These are phyloP conservation scores for Hyles euphorbiae DNA, from an alignment of 1,140 invertebrate species.

Conservation along the genomic window DNA sequence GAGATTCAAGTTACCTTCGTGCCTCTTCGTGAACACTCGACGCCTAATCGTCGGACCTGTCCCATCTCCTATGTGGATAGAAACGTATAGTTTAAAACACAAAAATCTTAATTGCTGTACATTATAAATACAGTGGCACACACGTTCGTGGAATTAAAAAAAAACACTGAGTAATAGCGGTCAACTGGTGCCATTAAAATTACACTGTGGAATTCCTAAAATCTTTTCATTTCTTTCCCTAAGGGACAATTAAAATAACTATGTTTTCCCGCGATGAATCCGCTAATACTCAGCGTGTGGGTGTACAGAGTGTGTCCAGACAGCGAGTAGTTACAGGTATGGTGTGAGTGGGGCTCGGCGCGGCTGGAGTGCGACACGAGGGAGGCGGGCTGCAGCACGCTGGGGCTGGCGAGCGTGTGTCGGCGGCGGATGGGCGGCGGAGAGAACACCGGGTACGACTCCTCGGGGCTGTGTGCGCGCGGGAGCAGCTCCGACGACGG, in stretches of 20 bases:
- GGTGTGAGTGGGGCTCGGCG: constrained; percentile 82
- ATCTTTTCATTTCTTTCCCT: constrained; percentile 10
- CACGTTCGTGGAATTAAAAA: background rate
- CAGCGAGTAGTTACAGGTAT: constrained; percentile 82
- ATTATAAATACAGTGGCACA: constrained; percentile 54
- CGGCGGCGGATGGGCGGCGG: constrained; percentile 80
- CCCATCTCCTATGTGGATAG: constrained; percentile 49
- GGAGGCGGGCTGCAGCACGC: constrained; percentile 78
- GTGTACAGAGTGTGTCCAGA: background rate
- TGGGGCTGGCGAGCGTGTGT: constrained; percentile 63
- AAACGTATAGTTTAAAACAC: constrained; percentile 27
- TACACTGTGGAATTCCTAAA: too few relatives aligned
- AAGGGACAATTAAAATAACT: too few relatives aligned
- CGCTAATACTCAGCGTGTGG: background rate
- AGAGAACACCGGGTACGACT: constrained; percentile 89
- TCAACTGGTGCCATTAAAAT: too few relatives aligned
- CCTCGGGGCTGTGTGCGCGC: constrained; percentile 81
- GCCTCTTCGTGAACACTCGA: constrained; percentile 49
- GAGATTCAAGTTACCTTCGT: constrained; percentile 56
- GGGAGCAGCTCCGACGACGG: constrained; percentile 82
- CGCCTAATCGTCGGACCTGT: constrained; percentile 29
- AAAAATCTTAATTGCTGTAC: constrained; percentile 48
- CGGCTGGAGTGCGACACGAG: constrained; percentile 83
- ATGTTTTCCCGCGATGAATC: background rate
- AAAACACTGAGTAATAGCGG: too few relatives aligned